Base-by-base conservation (phyloP, 2,797 vertebrate species). In the Passerculus sandwichensis region DNA sequence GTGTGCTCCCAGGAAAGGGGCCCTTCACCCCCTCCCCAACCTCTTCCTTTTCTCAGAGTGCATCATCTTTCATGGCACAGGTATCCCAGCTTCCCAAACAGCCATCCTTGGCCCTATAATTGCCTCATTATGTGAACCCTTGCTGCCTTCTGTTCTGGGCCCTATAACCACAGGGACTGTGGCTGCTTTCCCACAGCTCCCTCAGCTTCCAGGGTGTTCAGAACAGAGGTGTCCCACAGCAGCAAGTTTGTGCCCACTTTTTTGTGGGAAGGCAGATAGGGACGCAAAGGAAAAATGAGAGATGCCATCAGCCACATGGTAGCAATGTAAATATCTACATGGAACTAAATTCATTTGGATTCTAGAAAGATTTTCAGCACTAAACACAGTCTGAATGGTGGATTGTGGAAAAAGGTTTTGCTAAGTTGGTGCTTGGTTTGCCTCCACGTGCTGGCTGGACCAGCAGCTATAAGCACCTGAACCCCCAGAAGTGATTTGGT, bases 291-390 rank as follows among this genome's bases (percentile, higher is more conserved):
- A 15, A 27, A n/a, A 40, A 47, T 20, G 27, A 25, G n/a, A 27
- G 29, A 23, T 3, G 9, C 16, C 12, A 10, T 36, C 32, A 60
- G 17, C 27, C 11, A 32, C 1, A 0, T 27, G 22, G 32, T 7
- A 67, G 18, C 15, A 6, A 3, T 67, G 42, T 48, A 74, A 74
- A 48, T 16, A 32, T 38, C 50, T 73, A 15, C 4, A 2, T 30
- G 54, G 51, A 59, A 51, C 30, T 40, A 36, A 77, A 34, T 42
- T 89, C 60, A 15, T 20, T 4, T 6, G 6, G 9, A 20, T 51
- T 67, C 47, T 62, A 42, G 81, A 25, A 76, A 42, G 57, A 50
- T 48, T 53, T 72, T 54, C 36, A 45, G 25, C n/a, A 27, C 42
- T 47, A 54, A 83, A 57, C 18, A 23, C 21, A 57, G 27, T 38